Percentiles rank a stretch among this genome's conserved stretches.
Evolutionary conservation across 2,888 invertebrate species (phyloP).

Genomic region (Leptinotarsa peninsularis): DNA sequence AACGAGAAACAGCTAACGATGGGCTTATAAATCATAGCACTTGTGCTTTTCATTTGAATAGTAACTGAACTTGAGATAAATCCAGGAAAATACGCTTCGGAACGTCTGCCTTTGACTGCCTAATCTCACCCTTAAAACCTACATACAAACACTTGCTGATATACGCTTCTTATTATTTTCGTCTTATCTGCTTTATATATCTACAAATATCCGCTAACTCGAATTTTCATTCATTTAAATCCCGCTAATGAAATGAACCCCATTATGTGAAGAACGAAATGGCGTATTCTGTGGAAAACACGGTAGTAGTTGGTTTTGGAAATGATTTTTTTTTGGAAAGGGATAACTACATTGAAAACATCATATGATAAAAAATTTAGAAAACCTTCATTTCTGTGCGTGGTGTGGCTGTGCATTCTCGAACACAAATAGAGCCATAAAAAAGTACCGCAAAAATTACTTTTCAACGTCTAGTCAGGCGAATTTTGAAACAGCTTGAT

Average conservation of each 20-base stretch:
- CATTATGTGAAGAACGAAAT: conserved; percentile 1
- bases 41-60: conserved; percentile 58
- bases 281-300: neutral
- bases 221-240: conserved; percentile 29
- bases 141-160: conserved; percentile 54
- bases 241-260: conserved; percentile 29
- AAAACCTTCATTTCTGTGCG: no score
- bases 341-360: neutral
- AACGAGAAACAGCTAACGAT: conserved; percentile 50
- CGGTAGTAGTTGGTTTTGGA: neutral
- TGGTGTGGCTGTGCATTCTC: no score
- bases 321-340: neutral
- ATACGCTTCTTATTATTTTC: conserved; percentile 50
- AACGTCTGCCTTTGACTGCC: conserved; percentile 54
- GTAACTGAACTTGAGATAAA: conserved; percentile 57
- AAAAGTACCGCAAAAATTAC: no score
- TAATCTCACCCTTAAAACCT: conserved; percentile 57
- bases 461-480: no score
- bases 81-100: conserved; percentile 54
- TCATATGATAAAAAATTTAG: no score
- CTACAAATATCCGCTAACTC: conserved; percentile 34
- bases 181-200: conserved; percentile 40
- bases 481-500: no score
- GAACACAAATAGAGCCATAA: no score
- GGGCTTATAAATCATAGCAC: conserved; percentile 59